Evolutionary conservation across 2,113 vertebrate genomes (phyloP).

Genomic region (Gopherus evgoodei): DNA sequence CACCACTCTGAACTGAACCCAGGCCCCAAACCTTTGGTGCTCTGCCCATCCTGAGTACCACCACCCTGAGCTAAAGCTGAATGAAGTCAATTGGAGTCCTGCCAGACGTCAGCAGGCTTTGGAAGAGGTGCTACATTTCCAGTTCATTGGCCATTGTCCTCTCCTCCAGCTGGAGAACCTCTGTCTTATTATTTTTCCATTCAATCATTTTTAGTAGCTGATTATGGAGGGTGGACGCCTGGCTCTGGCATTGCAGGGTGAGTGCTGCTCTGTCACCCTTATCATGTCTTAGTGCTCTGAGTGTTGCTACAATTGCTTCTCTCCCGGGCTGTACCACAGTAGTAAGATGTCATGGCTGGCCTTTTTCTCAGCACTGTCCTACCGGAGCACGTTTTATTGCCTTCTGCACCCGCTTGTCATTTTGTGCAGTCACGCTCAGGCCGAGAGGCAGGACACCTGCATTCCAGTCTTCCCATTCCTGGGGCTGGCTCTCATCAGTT

Average conservation of each 20-base stretch:
- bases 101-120: not conserved
- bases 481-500: not conserved
- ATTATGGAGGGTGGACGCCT: rapidly evolving
- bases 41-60: not conserved
- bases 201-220: not conserved
- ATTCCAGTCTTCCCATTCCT: not conserved
- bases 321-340: not conserved
- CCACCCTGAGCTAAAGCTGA: not conserved
- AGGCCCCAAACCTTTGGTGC: not conserved
- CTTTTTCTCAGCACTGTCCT: not conserved
- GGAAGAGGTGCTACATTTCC: not conserved
- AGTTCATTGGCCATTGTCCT: rapidly evolving
- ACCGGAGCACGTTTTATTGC: not conserved
- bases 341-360: not conserved
- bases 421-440: not conserved
- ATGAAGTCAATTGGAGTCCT: rapidly evolving
- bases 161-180: not conserved
- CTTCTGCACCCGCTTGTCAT: not conserved
- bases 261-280: not conserved
- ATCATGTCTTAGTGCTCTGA: not conserved
- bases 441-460: not conserved
- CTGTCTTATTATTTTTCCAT: not conserved
- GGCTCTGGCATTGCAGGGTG: not conserved
- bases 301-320: not conserved
- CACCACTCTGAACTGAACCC: not conserved